phyloP scores from a whole-genome alignment of 2,888 invertebrate genomes.

The Thymelicus lineola region DNA sequence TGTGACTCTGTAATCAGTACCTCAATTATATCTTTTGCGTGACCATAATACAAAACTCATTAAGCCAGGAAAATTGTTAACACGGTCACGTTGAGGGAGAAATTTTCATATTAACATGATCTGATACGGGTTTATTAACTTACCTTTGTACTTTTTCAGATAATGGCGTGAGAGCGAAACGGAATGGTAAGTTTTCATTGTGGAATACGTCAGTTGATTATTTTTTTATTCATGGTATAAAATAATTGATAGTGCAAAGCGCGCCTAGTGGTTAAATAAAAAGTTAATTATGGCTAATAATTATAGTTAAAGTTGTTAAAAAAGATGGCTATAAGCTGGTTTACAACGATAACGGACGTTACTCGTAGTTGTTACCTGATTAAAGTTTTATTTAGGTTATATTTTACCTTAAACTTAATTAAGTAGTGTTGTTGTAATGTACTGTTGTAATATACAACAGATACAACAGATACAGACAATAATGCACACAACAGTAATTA shows the following conservation, averaged over 20 bases:
- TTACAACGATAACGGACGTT: too few species aligned
- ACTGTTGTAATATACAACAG: too few species aligned
- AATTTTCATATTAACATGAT: constrained; percentile 27
- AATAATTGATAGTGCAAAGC: background rate
- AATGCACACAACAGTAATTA: too few species aligned
- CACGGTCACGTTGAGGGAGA: constrained; percentile 16
- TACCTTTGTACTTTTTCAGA: constrained; percentile 26
- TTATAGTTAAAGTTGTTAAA: too few species aligned
- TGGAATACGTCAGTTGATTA: background rate
- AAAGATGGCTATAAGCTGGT: too few species aligned
- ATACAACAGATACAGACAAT: too few species aligned
- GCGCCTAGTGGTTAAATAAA: background rate
- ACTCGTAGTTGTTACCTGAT: too few species aligned
- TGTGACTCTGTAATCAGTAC: background rate
- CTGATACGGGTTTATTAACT: constrained; percentile 10
- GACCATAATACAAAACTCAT: constrained; percentile 25
- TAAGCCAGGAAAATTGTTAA: constrained; percentile 21
- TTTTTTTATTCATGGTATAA: background rate
- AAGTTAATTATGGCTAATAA: too few species aligned
- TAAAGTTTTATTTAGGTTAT: too few species aligned
- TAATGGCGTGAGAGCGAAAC: constrained; percentile 28
- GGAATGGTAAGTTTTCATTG: constrained; percentile 25
- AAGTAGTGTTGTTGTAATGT: too few species aligned
- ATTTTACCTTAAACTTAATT: too few species aligned
- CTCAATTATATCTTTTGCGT: constrained; percentile 16